Conservation (phyloP, 2,888 invertebrate species). For the Drosophila parthenogenetica region DNA sequence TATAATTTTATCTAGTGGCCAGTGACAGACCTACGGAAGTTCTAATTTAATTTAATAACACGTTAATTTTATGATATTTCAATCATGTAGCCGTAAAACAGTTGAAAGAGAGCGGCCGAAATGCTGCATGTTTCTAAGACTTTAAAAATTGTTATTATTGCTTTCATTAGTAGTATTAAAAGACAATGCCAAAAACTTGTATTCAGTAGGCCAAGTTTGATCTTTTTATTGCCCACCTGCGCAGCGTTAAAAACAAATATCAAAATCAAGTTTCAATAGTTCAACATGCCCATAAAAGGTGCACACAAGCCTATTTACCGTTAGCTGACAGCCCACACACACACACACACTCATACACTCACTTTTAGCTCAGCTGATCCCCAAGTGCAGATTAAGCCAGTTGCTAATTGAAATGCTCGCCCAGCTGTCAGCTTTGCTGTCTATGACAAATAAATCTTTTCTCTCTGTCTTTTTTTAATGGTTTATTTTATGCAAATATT, state of each 20-base stretch:
- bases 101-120: neutral
- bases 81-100: neutral
- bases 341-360: neutral
- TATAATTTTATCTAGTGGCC: constrained; percentile 12
- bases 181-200: constrained; percentile 1
- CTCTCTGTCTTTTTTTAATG: neutral
- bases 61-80: constrained; percentile 20
- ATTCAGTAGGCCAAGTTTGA: constrained; percentile 46
- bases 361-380: constrained; percentile 25
- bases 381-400: constrained; percentile 28
- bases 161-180: constrained; percentile 7
- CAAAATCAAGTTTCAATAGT: constrained; percentile 35
- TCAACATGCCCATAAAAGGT: constrained; percentile 52
- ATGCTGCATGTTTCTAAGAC: neutral
- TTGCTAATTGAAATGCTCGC: constrained; percentile 52
- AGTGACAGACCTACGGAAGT: constrained; percentile 33
- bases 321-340: constrained; percentile 33
- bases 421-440: constrained; percentile 36
- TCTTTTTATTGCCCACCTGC: constrained; percentile 40
- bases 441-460: constrained; percentile 20
- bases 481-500: constrained; percentile 18
- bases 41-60: constrained; percentile 13
- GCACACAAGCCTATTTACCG: constrained; percentile 41
- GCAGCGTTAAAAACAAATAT: neutral
- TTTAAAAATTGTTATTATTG: constrained; percentile 1